phyloP scores from a whole-genome alignment of 1,140 invertebrate genomes.

The Macrocentrus cingulum region DNA sequence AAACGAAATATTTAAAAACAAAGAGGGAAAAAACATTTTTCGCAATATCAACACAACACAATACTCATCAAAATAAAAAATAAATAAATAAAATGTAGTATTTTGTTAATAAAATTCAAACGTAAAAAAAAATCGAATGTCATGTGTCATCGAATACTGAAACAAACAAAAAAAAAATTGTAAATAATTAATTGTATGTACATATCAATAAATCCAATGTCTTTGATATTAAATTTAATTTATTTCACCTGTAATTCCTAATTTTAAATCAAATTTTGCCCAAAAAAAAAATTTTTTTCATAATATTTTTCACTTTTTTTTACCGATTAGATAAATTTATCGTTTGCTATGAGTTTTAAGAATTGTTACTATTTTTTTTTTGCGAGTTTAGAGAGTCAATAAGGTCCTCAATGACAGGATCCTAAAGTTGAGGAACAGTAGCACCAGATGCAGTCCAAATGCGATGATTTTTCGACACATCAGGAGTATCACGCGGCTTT shows the following conservation, averaged over 20 bases:
- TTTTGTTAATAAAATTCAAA: constrained; percentile 46
- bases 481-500: constrained; percentile 27
- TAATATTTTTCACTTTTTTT: too few relatives aligned
- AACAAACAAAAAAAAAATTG: constrained; percentile 52
- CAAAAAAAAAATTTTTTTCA: too few relatives aligned
- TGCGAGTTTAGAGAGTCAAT: constrained; percentile 38
- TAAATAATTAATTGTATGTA: constrained; percentile 56
- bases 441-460: constrained; percentile 38
- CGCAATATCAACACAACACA: constrained; percentile 33
- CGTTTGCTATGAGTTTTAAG: too few relatives aligned
- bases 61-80: constrained; percentile 39
- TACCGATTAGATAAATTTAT: too few relatives aligned
- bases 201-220: constrained; percentile 57
- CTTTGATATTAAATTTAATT: constrained; percentile 32
- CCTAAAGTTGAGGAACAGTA: constrained; percentile 28
- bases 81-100: constrained; percentile 37
- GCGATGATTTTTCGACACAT: constrained; percentile 29
- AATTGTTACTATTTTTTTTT: too few relatives aligned
- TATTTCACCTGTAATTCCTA: background rate
- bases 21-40: background rate
- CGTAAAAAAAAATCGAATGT: constrained; percentile 35
- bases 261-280: background rate
- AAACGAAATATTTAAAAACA: constrained; percentile 9
- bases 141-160: constrained; percentile 25
- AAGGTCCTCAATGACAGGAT: constrained; percentile 39